Percentiles rank a stretch among this genome's conserved stretches.
Conservation (phyloP, 2,888 invertebrate genomes). For the Globia sparganii region DNA sequence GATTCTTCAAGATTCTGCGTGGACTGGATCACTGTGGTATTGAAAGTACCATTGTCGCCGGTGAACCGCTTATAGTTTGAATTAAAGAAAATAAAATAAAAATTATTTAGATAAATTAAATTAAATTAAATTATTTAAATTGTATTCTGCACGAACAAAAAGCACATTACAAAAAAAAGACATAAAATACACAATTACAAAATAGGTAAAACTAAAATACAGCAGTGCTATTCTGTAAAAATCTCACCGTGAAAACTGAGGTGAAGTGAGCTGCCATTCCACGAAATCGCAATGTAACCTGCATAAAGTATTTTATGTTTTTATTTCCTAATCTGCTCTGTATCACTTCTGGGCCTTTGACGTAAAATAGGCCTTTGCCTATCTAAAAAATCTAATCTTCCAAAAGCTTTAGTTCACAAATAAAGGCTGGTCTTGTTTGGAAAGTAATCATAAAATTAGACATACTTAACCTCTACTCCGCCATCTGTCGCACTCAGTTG, state of each 20-base stretch:
- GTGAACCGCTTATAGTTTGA: slow-evolving; percentile 43
- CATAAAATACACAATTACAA: background rate
- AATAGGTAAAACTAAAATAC: background rate
- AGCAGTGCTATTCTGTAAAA: too few species aligned
- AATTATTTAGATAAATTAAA: too few species aligned
- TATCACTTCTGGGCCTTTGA: too few species aligned
- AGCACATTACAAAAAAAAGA: background rate
- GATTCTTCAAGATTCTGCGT: slow-evolving; percentile 54
- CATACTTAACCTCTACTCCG: background rate
- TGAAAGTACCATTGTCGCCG: slow-evolving; percentile 40
- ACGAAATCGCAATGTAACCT: background rate
- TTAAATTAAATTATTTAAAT: too few species aligned
- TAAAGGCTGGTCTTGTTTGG: too few species aligned
- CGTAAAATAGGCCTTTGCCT: too few species aligned
- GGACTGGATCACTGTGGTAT: slow-evolving; percentile 51
- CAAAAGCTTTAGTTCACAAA: background rate
- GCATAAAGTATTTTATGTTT: background rate
- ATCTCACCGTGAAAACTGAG: too few species aligned
- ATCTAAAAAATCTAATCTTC: too few species aligned
- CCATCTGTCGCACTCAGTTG: background rate
- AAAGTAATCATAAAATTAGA: background rate
- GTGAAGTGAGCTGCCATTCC: too few species aligned
- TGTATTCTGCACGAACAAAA: background rate
- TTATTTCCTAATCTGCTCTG: background rate
- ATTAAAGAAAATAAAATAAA: background rate